Evolutionary conservation across 2,113 vertebrate species (phyloP).

Genomic region (Cyanoramphus novaezelandiae): DNA sequence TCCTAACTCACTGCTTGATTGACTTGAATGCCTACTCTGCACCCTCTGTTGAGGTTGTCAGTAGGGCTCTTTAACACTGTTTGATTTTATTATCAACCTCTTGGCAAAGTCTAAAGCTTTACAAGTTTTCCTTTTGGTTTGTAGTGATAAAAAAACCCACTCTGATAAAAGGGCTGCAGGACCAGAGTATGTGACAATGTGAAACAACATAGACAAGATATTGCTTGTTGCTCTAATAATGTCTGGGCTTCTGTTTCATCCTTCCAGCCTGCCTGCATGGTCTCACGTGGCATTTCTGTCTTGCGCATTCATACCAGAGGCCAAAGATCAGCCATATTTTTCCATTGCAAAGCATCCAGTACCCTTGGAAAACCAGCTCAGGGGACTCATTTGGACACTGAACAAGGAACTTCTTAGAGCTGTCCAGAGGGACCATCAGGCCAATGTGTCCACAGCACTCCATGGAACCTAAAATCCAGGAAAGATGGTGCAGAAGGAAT

Average conservation of each 20-base stretch:
- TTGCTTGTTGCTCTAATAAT: neutral
- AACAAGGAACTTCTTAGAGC: neutral
- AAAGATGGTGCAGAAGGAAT: neutral
- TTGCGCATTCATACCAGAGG: neutral
- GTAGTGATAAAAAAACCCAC: neutral
- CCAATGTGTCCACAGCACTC: neutral
- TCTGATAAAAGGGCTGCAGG: neutral
- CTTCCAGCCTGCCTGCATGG: neutral
- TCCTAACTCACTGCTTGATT: neutral
- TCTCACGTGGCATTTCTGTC: neutral
- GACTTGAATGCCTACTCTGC: neutral
- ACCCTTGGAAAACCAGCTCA: neutral
- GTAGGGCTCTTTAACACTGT: neutral
- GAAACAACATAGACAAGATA: neutral
- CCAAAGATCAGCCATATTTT: neutral
- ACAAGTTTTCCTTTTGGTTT: neutral
- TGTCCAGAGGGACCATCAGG: neutral
- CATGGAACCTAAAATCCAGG: neutral
- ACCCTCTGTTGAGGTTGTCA: neutral
- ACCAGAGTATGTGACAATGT: neutral
- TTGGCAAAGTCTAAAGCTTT: neutral
- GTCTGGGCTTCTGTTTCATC: neutral
- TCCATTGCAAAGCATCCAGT: neutral
- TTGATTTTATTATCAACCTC: neutral
- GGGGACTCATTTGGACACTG: neutral